Conservation (phyloP, 2,888 invertebrate genomes). For the Rhogogaster chlorosoma region DNA sequence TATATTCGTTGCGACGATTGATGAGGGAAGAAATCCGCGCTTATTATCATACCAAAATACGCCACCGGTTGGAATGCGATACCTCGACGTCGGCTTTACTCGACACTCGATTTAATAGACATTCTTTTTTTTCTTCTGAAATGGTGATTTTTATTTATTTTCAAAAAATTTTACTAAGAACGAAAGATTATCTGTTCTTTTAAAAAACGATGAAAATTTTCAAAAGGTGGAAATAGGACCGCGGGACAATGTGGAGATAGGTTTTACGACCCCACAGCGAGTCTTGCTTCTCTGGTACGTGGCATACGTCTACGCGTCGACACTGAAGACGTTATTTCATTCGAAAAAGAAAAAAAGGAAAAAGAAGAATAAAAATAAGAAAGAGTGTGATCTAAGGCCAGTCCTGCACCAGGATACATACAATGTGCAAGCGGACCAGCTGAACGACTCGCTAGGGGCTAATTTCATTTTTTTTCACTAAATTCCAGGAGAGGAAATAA, state of each 20-base stretch:
- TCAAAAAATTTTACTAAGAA: too few relatives aligned
- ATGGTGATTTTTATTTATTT: too few relatives aligned
- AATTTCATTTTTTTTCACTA: constrained; percentile 43
- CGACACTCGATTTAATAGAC: not conserved
- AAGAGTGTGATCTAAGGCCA: constrained; percentile 5
- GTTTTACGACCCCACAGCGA: constrained; percentile 44
- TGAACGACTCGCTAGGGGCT: constrained; percentile 27
- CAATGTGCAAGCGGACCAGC: not conserved
- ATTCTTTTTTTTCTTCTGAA: not conserved
- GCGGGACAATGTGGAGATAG: not conserved
- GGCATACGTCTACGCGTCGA: not conserved
- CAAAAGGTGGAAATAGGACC: not conserved
- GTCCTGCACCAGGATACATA: constrained; percentile 14
- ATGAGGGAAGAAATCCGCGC: not conserved
- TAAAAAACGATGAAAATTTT: not conserved
- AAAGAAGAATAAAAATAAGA: too few relatives aligned
- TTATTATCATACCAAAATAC: constrained; percentile 12
- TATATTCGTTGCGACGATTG: constrained; percentile 22
- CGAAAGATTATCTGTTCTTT: too few relatives aligned
- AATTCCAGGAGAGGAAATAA: constrained; percentile 23
- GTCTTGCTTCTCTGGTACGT: not conserved
- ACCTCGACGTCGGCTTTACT: not conserved
- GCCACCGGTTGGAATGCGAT: constrained; percentile 26
- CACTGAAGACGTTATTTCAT: not conserved
- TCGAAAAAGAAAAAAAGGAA: not conserved